Base-by-base conservation (phyloP, 2,113 vertebrate genomes). In the Vireo altiloquus region DNA sequence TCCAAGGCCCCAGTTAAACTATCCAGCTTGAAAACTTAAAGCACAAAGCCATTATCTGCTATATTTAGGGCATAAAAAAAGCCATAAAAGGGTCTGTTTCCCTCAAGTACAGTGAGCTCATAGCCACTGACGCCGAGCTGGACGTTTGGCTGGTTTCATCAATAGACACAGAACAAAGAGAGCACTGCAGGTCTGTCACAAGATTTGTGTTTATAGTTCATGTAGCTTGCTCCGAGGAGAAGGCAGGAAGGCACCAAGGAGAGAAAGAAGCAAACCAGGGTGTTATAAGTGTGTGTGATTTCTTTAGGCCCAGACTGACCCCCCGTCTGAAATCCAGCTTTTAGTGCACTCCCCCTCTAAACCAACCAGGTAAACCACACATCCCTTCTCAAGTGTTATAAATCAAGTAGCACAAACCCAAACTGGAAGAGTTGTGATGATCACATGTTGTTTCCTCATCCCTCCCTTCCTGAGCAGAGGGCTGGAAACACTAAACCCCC, bases 281-380 rank as follows among this genome's bases (percentile, higher is more conserved):
- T 7, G 0, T 16, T 17, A 3, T 5, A 35, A 61, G 9, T 11
- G 27, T 9, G 11, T 22, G 0, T 9, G 27, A 56, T 71, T 77
- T 63, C 37, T 78, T 42, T 61, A 37, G 19, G 30, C 9, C 7
- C 56, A 35, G 59, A 20, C 11, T 52, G 59, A 49, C 4, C 13
- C 30, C 64, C 24, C 3, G 6, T 13, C 39, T 89, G 14, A 60
- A 60, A 60, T 1, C 13, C 5, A 2, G 7, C 7, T 84, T 84
- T 44, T 28, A 5, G 6, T 27, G 33, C 6, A 2, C 11, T 76
- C 15, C 8, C 17, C 35, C 25, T 61, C 31, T 10, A 72, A 80
- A 46, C 21, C 9, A 85, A 22, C 24, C 54, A 18, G 18, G 37
- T 6, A 13, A 81, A 42, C 35, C 2, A 27, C 10, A 22, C 7